A percentile compares a stretch with the other conserved stretches of the same genome.
phyloP scores from a whole-genome alignment of 2,113 vertebrate species.

The Silurus meridionalis region DNA sequence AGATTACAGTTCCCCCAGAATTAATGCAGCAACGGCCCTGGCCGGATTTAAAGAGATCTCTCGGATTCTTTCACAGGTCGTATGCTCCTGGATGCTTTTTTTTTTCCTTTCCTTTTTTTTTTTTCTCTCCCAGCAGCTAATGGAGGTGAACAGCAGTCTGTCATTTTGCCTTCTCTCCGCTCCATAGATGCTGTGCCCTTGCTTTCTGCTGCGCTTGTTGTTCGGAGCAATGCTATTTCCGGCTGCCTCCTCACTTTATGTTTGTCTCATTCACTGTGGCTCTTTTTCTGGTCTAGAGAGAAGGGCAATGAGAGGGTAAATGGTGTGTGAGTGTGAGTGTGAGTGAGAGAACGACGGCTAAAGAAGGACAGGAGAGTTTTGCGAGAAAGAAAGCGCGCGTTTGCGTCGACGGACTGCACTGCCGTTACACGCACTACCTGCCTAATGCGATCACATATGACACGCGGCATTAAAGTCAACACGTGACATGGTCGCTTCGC shows the following conservation, averaged over 20 bases:
- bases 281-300: slow-evolving; percentile 42
- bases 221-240: slow-evolving; percentile 70
- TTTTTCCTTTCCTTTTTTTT: not conserved
- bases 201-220: slow-evolving; percentile 89
- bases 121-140: slow-evolving; percentile 91
- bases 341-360: not conserved
- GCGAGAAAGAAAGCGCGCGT: not conserved
- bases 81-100: slow-evolving; percentile 91
- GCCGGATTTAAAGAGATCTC: slow-evolving; percentile 99
- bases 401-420: slow-evolving; percentile 1
- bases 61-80: slow-evolving; percentile 99
- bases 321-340: slow-evolving; percentile 9
- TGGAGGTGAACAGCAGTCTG: slow-evolving; percentile 99
- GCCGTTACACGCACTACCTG: not conserved
- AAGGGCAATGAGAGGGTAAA: slow-evolving; percentile 43
- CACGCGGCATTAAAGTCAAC: slow-evolving; percentile 19
- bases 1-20: slow-evolving; percentile 97
- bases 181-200: slow-evolving; percentile 94
- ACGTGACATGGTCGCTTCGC: not conserved
- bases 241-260: slow-evolving; percentile 59
- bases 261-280: slow-evolving; percentile 50
- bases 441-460: slow-evolving; percentile 4
- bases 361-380: slow-evolving; percentile 7
- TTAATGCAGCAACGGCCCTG: slow-evolving; percentile 98
- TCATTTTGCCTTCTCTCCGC: slow-evolving; percentile 78